These are phyloP conservation scores for Remorina albescens DNA, from an alignment of 2,797 vertebrate genomes.

Conservation along the genomic window DNA sequence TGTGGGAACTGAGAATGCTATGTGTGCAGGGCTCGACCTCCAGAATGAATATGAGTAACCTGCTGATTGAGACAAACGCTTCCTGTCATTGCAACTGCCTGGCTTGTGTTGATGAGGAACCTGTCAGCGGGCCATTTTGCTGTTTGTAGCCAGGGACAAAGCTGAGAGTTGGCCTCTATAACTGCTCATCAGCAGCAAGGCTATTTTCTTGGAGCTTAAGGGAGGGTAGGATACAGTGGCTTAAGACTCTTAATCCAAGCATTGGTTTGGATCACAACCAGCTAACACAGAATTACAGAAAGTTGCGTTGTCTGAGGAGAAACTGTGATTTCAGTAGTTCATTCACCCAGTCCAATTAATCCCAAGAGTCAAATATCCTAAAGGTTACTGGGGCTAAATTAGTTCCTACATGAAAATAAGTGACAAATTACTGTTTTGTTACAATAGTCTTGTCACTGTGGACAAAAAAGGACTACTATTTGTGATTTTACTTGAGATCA, in stretches of 20 bases:
- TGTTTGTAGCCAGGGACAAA: slow-evolving; percentile 29
- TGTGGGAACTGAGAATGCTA: slow-evolving; percentile 71
- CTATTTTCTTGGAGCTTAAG: slow-evolving; percentile 65
- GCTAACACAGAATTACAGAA: slow-evolving; percentile 32
- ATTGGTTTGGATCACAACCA: slow-evolving; percentile 60
- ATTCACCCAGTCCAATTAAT: not conserved
- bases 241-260: slow-evolving; percentile 66
- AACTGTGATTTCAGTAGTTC: not conserved
- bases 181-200: slow-evolving; percentile 55
- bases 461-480: too few relatives aligned
- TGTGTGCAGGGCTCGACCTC: slow-evolving; percentile 42
- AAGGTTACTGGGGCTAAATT: too few relatives aligned
- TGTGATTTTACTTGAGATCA: not conserved
- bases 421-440: too few relatives aligned
- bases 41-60: slow-evolving; percentile 55
- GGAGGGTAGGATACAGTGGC: slow-evolving; percentile 56
- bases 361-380: not conserved
- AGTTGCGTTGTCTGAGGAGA: slow-evolving; percentile 27
- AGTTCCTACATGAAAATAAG: too few relatives aligned
- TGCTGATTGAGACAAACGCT: slow-evolving; percentile 68
- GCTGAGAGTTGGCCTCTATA: slow-evolving; percentile 34
- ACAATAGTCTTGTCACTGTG: too few relatives aligned
- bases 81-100: slow-evolving; percentile 47
- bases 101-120: slow-evolving; percentile 47
- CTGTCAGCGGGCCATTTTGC: slow-evolving; percentile 42